phyloP scores from a whole-genome alignment of 2,113 vertebrate species.

The Cromileptes altivelis region DNA sequence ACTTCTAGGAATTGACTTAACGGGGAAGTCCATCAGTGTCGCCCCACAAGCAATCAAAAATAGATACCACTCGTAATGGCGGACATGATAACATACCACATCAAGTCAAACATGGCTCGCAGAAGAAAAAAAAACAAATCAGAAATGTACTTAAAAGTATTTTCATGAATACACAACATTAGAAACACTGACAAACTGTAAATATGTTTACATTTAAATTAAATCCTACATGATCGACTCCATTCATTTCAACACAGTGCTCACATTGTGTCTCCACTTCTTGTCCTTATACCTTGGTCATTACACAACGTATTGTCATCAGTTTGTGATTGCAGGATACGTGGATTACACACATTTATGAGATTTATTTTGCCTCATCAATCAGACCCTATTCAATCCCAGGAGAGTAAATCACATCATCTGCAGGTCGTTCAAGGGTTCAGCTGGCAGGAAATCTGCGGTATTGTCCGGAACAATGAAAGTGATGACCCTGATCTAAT shows the following conservation, averaged over 20 bases:
- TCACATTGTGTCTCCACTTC: neutral
- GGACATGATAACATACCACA: constrained; percentile 4
- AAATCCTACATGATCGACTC: neutral
- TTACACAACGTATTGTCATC: constrained; percentile 34
- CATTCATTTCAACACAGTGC: neutral
- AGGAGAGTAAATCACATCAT: constrained; percentile 45
- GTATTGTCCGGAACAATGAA: constrained; percentile 55
- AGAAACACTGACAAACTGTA: constrained; percentile 6
- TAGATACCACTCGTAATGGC: constrained; percentile 12
- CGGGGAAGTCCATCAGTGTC: constrained; percentile 7
- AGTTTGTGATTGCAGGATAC: constrained; percentile 36
- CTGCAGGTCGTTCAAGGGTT: constrained; percentile 31
- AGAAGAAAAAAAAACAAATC: constrained; percentile 23
- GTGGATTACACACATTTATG: constrained; percentile 45
- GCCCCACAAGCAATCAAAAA: constrained; percentile 16
- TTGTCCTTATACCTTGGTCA: neutral
- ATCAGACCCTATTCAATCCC: constrained; percentile 45
- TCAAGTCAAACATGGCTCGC: constrained; percentile 22
- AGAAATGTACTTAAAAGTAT: constrained; percentile 4
- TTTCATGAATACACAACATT: neutral
- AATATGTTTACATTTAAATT: neutral
- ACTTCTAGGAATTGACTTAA: constrained; percentile 20
- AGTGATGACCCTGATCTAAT: constrained; percentile 41
- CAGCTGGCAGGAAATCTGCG: constrained; percentile 44
- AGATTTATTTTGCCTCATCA: constrained; percentile 39